phyloP scores from a whole-genome alignment of 2,113 vertebrate species.

The Strix uralensis region DNA sequence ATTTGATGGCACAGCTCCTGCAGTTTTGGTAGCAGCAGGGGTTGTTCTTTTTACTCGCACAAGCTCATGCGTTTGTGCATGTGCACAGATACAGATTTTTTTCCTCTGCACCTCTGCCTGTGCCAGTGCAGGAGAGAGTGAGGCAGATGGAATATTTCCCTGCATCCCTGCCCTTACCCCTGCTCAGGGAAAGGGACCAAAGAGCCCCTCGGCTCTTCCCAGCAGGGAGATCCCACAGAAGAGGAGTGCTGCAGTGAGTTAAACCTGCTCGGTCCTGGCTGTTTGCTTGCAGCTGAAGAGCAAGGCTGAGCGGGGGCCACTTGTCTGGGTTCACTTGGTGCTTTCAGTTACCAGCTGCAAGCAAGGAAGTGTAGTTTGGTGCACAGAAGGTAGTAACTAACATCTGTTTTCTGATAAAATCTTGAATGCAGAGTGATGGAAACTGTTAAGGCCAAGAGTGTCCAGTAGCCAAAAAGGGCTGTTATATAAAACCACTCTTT shows the following conservation, averaged over 20 bases:
- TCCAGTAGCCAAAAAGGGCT: neutral
- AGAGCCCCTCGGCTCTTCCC: neutral
- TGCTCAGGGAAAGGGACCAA: neutral
- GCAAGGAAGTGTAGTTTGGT: neutral
- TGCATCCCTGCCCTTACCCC: neutral
- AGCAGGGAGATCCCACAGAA: neutral
- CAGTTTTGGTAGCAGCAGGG: neutral
- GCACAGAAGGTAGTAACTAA: neutral
- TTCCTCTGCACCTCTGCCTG: neutral
- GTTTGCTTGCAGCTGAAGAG: neutral
- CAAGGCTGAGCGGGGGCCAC: neutral
- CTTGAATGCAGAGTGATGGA: neutral
- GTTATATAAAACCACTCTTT: neutral
- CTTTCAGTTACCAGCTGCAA: neutral
- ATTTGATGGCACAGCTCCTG: neutral
- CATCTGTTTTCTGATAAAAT: neutral
- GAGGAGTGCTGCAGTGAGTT: neutral
- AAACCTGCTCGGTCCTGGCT: neutral
- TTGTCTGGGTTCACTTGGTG: neutral
- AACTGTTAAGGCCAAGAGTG: neutral
- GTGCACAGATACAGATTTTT: neutral
- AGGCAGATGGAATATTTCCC: neutral
- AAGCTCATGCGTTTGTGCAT: fast-evolving
- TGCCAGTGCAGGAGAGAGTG: neutral
- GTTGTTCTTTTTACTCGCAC: neutral